Percentiles rank a stretch among this genome's conserved stretches.
Evolutionary conservation across 1,140 invertebrate genomes (phyloP).

Genomic region (Bombyx mandarina): DNA sequence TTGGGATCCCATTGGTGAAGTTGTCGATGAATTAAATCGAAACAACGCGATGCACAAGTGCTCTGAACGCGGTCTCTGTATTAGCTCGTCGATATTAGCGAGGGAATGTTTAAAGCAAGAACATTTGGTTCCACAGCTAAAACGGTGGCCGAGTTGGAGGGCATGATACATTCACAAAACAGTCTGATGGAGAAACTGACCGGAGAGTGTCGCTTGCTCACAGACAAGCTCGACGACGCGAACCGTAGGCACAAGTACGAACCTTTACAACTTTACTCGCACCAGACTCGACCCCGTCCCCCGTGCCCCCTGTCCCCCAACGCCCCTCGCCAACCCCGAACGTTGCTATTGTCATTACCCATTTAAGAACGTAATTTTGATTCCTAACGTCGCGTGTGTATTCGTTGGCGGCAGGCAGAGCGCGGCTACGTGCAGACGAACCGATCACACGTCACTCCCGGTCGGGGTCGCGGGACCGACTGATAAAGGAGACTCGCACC

Average conservation of each 20-base stretch:
- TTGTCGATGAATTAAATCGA: too few relatives aligned
- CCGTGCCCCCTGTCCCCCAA: neutral
- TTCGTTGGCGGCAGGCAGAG: constrained; percentile 69
- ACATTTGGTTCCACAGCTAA: constrained; percentile 76
- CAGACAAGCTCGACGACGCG: constrained; percentile 87
- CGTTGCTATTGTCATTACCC: constrained; percentile 13
- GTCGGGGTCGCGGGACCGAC: constrained; percentile 46
- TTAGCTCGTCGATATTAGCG: too few relatives aligned
- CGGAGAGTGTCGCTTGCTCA: constrained; percentile 86
- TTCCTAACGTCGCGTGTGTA: constrained; percentile 69
- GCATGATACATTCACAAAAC: constrained; percentile 88
- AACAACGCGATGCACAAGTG: too few relatives aligned
- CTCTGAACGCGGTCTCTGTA: too few relatives aligned
- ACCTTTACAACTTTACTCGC: constrained; percentile 49
- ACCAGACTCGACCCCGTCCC: constrained; percentile 18
- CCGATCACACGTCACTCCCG: constrained; percentile 68
- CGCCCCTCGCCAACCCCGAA: too few relatives aligned
- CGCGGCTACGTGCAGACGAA: constrained; percentile 65
- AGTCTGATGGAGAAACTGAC: constrained; percentile 90
- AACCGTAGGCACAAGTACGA: constrained; percentile 87
- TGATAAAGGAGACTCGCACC: constrained; percentile 38
- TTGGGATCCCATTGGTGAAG: too few relatives aligned
- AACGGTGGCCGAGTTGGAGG: constrained; percentile 87
- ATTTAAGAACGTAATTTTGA: constrained; percentile 23
- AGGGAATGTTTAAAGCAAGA: constrained; percentile 28